phyloP scores from a whole-genome alignment of 2,888 invertebrate species.

The Linyphia triangularis region DNA sequence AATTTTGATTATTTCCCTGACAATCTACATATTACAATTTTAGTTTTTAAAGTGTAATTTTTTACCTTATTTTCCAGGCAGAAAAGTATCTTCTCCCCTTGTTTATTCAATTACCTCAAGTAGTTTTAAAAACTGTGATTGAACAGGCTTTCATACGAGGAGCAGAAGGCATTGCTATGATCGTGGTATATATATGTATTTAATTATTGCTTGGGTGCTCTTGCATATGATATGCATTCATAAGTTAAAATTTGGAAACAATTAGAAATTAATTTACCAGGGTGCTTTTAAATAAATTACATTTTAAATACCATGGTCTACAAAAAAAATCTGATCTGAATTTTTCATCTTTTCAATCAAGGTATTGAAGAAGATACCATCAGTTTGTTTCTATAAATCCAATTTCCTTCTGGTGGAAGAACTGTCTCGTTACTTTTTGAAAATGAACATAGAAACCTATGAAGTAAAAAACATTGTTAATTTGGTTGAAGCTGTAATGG shows the following conservation, averaged over 20 bases:
- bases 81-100: constrained; percentile 21
- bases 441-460: neutral
- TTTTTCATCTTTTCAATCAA: neutral
- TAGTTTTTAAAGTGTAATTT: too few species aligned
- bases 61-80: constrained; percentile 6
- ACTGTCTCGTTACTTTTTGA: neutral
- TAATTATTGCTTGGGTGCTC: neutral
- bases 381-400: neutral
- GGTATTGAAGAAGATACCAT: constrained; percentile 8
- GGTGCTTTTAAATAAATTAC: neutral
- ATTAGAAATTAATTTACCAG: neutral
- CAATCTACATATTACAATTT: too few species aligned
- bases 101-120: constrained; percentile 23
- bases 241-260: neutral
- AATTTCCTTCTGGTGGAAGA: neutral
- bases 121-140: constrained; percentile 7
- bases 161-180: neutral
- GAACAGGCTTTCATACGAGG: constrained; percentile 23
- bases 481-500: neutral
- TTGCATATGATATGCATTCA: neutral
- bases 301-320: neutral
- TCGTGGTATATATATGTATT: neutral
- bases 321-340: neutral
- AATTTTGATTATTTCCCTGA: too few species aligned
- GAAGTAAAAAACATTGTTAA: neutral